phyloP scores from a whole-genome alignment of 2,888 invertebrate genomes.

The Punctoribates punctum region DNA sequence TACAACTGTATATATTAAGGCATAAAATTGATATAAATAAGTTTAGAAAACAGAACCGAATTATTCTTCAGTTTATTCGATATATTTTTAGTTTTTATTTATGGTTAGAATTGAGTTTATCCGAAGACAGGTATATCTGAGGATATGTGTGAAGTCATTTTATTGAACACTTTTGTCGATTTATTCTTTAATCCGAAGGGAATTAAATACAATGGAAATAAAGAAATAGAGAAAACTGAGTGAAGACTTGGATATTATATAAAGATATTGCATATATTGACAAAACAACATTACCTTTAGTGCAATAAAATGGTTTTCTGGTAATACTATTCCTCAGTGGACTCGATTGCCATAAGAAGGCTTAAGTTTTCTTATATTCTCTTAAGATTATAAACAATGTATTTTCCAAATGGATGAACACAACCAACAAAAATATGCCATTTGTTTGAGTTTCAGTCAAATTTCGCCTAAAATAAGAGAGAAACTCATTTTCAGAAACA shows the following conservation, averaged over 20 bases:
- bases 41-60: no score
- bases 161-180: conserved; percentile 2
- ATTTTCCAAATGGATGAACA: neutral
- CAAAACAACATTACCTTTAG: conserved; percentile 8
- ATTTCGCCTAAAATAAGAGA: no score
- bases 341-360: neutral
- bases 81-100: neutral
- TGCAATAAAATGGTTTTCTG: conserved; percentile 10
- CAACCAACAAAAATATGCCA: no score
- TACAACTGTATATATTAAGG: no score
- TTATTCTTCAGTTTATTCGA: neutral
- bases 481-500: no score
- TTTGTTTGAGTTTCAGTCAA: no score
- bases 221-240: neutral
- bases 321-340: neutral
- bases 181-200: neutral
- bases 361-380: conserved; percentile 1
- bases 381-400: conserved; percentile 11
- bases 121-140: neutral
- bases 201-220: neutral
- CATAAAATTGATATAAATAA: no score
- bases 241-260: neutral
- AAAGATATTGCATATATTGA: conserved; percentile 8
- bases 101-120: neutral
- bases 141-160: neutral